Evolutionary conservation across 2,797 vertebrate genomes (phyloP).

Genomic region (Gadopsis marmoratus): DNA sequence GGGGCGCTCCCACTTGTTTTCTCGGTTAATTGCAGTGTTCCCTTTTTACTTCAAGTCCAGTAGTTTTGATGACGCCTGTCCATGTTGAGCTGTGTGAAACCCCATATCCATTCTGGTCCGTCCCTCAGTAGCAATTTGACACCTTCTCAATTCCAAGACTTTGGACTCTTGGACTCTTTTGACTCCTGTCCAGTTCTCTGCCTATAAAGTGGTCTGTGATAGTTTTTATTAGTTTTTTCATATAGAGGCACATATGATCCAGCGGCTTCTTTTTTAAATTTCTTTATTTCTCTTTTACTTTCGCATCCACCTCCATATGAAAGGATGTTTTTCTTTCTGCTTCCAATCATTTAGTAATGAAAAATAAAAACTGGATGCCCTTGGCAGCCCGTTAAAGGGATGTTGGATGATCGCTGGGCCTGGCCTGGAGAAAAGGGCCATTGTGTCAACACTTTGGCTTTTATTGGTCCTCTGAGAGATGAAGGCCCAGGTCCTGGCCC

Average conservation of each 20-base stretch:
- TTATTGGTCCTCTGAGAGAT: slow-evolving; percentile 81
- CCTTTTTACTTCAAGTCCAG: slow-evolving; percentile 37
- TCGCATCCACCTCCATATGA: slow-evolving; percentile 49
- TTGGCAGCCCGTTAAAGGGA: slow-evolving; percentile 65
- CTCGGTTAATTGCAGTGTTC: slow-evolving; percentile 58
- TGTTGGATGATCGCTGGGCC: slow-evolving; percentile 58
- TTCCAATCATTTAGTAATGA: slow-evolving; percentile 70
- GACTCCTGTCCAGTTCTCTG: slow-evolving; percentile 51
- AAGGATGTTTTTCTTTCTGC: slow-evolving; percentile 66
- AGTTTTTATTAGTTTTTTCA: slow-evolving; percentile 67
- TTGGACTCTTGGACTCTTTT: slow-evolving; percentile 19
- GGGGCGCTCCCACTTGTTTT: slow-evolving; percentile 54
- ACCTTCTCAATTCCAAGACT: slow-evolving; percentile 43
- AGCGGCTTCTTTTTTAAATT: background rate
- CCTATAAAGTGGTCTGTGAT: slow-evolving; percentile 57
- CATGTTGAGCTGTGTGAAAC: slow-evolving; percentile 55
- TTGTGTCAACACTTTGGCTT: slow-evolving; percentile 83
- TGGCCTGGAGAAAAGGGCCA: slow-evolving; percentile 75
- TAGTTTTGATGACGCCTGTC: slow-evolving; percentile 35
- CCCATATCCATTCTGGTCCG: slow-evolving; percentile 32
- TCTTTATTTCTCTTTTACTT: slow-evolving; percentile 41
- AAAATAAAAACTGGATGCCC: slow-evolving; percentile 71
- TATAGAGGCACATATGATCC: slow-evolving; percentile 45
- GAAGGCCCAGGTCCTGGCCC: slow-evolving; percentile 72
- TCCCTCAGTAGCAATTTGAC: slow-evolving; percentile 51